Conservation (phyloP, 2,888 invertebrate species). For the Imbricaverruca yamaguchii region DNA sequence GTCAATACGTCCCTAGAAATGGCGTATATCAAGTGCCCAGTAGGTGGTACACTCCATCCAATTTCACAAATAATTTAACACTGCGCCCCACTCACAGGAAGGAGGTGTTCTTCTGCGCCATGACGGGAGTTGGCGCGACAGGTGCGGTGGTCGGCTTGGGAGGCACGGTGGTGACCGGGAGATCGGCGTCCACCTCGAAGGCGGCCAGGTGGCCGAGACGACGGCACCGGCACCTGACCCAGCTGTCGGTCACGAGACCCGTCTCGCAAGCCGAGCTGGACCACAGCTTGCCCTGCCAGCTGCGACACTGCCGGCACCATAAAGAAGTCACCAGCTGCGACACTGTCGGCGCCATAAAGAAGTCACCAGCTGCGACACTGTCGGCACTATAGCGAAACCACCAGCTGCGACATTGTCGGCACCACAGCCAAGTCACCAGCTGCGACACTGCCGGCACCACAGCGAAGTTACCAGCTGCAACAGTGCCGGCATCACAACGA, state of each 20-base stretch:
- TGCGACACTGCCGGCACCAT: not conserved
- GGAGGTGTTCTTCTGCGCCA: not conserved
- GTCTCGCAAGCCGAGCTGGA: not conserved
- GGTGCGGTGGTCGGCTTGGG: not conserved
- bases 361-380: no score
- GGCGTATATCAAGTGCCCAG: no score
- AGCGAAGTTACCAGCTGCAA: no score
- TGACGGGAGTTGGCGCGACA: not conserved
- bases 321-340: no score
- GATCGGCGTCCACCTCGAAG: constrained; percentile 5
- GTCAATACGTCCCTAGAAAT: no score
- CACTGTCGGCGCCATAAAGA: no score
- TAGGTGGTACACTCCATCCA: no score
- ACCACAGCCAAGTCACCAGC: no score
- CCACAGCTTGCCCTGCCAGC: not conserved
- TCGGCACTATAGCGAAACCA: no score
- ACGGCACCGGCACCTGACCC: not conserved
- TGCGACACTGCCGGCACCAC: no score
- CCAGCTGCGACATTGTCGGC: no score
- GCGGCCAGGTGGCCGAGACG: not conserved
- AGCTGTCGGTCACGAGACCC: not conserved
- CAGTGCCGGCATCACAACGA: no score
- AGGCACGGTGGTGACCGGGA: not conserved
- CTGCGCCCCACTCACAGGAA: not conserved
- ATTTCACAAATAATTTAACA: not conserved